Evolutionary conservation across 2,888 invertebrate genomes (phyloP), one percentile per base, ranked within the genome.

Genomic region (Aromia moschata): DNA sequence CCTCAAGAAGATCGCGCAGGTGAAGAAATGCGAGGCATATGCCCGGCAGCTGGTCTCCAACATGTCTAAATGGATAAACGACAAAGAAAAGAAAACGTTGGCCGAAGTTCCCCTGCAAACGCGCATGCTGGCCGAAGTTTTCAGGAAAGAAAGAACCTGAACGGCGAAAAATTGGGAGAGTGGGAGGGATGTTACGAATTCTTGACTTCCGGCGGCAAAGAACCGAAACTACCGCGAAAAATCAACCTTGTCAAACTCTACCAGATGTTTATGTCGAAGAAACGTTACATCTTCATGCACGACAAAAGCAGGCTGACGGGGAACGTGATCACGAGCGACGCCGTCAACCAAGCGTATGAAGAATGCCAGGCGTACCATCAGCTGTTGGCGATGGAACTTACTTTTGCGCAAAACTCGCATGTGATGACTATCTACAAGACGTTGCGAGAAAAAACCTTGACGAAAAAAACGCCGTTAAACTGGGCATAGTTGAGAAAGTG

Each of bases 91-190:
- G 12, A 18, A 47, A 17, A 47, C 37, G 12, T 20, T 47, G 33
- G 47, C 51, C 0, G 57, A 43, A n/a, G 51, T 58, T 15, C 57
- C 57, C 14, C 45, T 58, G 4, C 49, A 56, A 11, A 49, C 45
- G 4, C 46, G 37, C 36, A 56, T 56, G 49, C 16, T 56, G 10
- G 57, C 40, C 2, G 57, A 58, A 0, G 46, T 58, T n/a, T n/a
- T n/a, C n/a, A n/a, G n/a, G n/a, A n/a, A n/a, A n/a, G n/a, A n/a
- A n/a, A n/a, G n/a, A n/a, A n/a, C n/a, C 2, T 33, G 5, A 10
- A 40, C 5, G 9, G n/a, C 12, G 10, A 56, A n/a, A n/a, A n/a
- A 2, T 14, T 15, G 5, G 15, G 1, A 9, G 25, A 14, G 5
- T 56, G 56, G 56, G 33, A 43, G 17, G 36, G 49, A 4, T 56